Conservation (phyloP, 1,140 invertebrate genomes). For the Hyphantria cunea region DNA sequence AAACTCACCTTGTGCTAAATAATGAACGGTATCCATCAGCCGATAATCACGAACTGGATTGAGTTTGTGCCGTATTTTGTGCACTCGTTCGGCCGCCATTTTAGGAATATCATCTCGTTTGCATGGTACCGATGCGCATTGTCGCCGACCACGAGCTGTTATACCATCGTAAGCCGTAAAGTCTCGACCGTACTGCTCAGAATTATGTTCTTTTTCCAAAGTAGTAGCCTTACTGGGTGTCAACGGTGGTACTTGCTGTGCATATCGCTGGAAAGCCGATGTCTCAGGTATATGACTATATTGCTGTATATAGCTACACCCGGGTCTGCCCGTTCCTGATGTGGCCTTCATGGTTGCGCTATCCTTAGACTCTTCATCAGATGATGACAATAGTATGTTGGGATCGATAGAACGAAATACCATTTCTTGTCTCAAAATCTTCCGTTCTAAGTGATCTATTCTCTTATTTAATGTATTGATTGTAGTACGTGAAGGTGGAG, state of each 20-base stretch:
- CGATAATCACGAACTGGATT: slow-evolving; percentile 73
- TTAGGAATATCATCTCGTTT: slow-evolving; percentile 64
- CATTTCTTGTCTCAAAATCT: slow-evolving; percentile 68
- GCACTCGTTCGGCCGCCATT: slow-evolving; percentile 67
- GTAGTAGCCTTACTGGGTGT: slow-evolving; percentile 65
- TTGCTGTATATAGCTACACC: slow-evolving; percentile 72
- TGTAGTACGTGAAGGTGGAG: slow-evolving; percentile 35
- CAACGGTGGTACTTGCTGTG: slow-evolving; percentile 56
- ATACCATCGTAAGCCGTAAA: slow-evolving; percentile 73
- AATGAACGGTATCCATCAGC: slow-evolving; percentile 76
- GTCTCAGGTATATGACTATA: slow-evolving; percentile 72
- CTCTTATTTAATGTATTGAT: slow-evolving; percentile 57
- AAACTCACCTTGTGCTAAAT: slow-evolving; percentile 75
- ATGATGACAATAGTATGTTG: slow-evolving; percentile 54
- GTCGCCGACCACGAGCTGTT: slow-evolving; percentile 62
- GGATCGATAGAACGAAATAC: slow-evolving; percentile 59
- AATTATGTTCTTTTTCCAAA: slow-evolving; percentile 70
- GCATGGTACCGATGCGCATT: slow-evolving; percentile 69
- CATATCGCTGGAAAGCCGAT: slow-evolving; percentile 68
- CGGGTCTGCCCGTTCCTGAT: slow-evolving; percentile 44
- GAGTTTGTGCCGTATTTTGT: slow-evolving; percentile 71
- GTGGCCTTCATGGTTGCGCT: slow-evolving; percentile 39
- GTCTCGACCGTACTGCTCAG: slow-evolving; percentile 72
- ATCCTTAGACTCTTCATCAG: slow-evolving; percentile 56
- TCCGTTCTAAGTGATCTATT: slow-evolving; percentile 67